These are phyloP conservation scores for Scotopteryx bipunctaria DNA, from an alignment of 2,888 invertebrate species.

Conservation along the genomic window DNA sequence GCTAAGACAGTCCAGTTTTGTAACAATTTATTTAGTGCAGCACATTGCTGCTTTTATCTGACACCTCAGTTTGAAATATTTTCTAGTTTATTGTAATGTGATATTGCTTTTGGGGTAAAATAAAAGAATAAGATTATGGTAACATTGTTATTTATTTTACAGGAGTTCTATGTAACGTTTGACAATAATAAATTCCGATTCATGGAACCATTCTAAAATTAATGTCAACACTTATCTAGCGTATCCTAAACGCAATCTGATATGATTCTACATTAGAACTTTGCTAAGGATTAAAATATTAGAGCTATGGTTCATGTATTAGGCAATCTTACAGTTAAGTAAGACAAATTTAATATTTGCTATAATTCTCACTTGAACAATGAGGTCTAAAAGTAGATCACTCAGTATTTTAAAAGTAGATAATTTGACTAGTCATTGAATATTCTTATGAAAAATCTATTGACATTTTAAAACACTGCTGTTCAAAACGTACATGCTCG, in stretches of 20 bases:
- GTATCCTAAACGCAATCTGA: conserved; percentile 69
- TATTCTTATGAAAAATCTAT: conserved; percentile 9
- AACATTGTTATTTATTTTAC: conserved; percentile 82
- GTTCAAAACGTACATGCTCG: conserved; percentile 6
- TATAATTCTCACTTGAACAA: conserved; percentile 4
- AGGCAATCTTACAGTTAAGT: conserved; percentile 36
- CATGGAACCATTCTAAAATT: conserved; percentile 77
- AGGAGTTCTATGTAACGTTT: conserved; percentile 76
- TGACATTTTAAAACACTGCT: conserved; percentile 11
- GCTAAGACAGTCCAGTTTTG: conserved; percentile 10
- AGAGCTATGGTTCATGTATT: conserved; percentile 41
- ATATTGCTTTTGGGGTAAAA: conserved; percentile 43
- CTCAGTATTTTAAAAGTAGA: conserved; percentile 1
- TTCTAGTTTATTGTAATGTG: conserved; percentile 28
- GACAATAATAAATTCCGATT: conserved; percentile 76
- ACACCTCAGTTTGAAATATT: conserved; percentile 24
- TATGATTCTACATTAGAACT: conserved; percentile 70
- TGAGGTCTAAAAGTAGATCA: conserved; percentile 4
- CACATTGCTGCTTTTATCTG: conserved; percentile 27
- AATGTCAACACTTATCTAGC: conserved; percentile 79
- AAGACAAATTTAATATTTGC: conserved; percentile 11
- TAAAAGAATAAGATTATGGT: conserved; percentile 64
- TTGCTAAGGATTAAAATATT: conserved; percentile 54
- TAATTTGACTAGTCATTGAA: conserved; percentile 9
- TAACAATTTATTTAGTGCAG: conserved; percentile 34